Conservation (phyloP, 2,888 invertebrate species). For the Octonoba sinensis region DNA sequence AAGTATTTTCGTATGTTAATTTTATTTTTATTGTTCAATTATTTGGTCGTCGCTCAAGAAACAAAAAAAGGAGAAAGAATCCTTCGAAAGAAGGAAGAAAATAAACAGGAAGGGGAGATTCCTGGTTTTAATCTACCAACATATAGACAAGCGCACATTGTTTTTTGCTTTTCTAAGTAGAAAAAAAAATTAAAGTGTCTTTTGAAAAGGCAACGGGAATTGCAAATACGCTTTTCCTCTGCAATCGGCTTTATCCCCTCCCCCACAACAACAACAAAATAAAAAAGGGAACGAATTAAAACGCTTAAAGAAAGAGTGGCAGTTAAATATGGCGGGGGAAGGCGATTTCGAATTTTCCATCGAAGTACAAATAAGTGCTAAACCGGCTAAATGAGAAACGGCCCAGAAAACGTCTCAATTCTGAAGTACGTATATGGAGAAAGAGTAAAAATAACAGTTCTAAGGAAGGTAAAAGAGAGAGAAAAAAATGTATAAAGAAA, state of each 20-base stretch:
- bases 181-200: constrained; percentile 42
- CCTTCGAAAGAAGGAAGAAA: neutral
- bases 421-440: constrained; percentile 31
- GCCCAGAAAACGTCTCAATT: constrained; percentile 52
- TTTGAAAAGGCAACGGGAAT: constrained; percentile 56
- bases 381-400: constrained; percentile 62
- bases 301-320: constrained; percentile 62
- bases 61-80: constrained; percentile 36
- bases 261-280: constrained; percentile 54
- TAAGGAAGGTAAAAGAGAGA: constrained; percentile 24
- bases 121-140: constrained; percentile 34
- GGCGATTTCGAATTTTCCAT: constrained; percentile 61
- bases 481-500: constrained; percentile 35
- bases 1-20: constrained; percentile 59
- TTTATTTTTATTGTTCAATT: constrained; percentile 64
- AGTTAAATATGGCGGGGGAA: constrained; percentile 40
- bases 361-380: constrained; percentile 64
- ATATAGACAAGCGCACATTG: constrained; percentile 27
- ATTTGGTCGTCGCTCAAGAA: constrained; percentile 33
- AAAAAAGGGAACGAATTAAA: constrained; percentile 52
- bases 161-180: constrained; percentile 43
- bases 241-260: constrained; percentile 3
- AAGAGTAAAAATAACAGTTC: constrained; percentile 52
- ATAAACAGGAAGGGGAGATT: neutral
- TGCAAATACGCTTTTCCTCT: constrained; percentile 45